Evolutionary conservation across 1,140 invertebrate species (phyloP).

Genomic region (Drosophila lacertosa): DNA sequence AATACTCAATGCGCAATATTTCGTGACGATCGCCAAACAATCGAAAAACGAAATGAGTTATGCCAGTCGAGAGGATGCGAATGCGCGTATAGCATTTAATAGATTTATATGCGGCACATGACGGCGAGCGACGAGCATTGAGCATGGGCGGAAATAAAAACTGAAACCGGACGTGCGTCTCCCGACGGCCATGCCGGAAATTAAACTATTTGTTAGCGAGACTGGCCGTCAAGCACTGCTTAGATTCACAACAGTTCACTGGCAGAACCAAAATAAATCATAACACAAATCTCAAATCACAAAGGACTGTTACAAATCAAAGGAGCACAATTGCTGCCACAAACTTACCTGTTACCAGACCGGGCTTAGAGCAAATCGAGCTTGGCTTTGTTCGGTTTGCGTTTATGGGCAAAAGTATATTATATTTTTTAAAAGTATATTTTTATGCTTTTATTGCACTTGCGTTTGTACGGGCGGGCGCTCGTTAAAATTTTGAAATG

Average conservation of each 20-base stretch:
- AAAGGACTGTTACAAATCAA: neutral
- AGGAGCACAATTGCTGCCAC: neutral
- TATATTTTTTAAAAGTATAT: neutral
- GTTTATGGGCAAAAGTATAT: neutral
- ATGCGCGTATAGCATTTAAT: conserved; percentile 45
- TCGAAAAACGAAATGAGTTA: conserved; percentile 42
- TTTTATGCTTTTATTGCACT: neutral
- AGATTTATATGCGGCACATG: conserved; percentile 55
- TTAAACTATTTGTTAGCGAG: conserved; percentile 77
- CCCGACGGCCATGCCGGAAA: conserved; percentile 70
- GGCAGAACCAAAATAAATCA: conserved; percentile 30
- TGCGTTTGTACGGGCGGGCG: conserved; percentile 3
- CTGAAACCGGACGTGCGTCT: conserved; percentile 75
- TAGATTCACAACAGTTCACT: conserved; percentile 28
- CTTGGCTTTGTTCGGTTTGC: conserved; percentile 1
- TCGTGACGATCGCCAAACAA: conserved; percentile 14
- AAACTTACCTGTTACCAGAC: conserved; percentile 2
- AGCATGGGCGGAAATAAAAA: conserved; percentile 66
- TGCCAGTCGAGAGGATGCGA: conserved; percentile 22
- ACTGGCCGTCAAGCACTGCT: conserved; percentile 13
- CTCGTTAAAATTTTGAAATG: conserved; percentile 31
- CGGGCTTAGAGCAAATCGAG: neutral
- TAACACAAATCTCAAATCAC: conserved; percentile 3
- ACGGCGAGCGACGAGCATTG: conserved; percentile 20
- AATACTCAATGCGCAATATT: conserved; percentile 24